Conservation (phyloP, 2,797 vertebrate genomes). For the Peromyscus eremicus region DNA sequence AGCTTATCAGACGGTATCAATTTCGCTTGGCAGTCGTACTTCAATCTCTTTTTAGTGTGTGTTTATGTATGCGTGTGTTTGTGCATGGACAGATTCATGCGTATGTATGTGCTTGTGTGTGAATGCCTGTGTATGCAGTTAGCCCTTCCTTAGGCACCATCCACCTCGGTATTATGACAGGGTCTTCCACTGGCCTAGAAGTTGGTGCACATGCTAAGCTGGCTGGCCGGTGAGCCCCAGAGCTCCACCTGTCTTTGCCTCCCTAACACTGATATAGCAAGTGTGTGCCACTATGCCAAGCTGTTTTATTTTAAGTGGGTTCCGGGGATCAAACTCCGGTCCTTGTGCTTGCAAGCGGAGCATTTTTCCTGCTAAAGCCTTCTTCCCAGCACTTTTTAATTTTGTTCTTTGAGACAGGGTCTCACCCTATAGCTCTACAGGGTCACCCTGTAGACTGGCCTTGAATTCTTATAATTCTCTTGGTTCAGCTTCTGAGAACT, state of each 20-base stretch:
- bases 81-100: neutral
- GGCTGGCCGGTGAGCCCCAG: neutral
- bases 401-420: neutral
- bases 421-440: neutral
- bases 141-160: neutral
- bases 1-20: neutral
- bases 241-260: neutral
- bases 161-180: neutral
- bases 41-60: neutral
- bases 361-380: neutral
- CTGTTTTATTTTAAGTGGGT: neutral
- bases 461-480: neutral
- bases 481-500: neutral
- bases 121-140: neutral
- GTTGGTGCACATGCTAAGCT: neutral
- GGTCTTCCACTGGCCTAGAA: neutral
- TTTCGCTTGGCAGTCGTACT: neutral
- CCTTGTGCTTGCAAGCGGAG: neutral
- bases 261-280: too few relatives aligned
- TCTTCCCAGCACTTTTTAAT: neutral
- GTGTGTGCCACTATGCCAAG: neutral
- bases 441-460: neutral
- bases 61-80: neutral
- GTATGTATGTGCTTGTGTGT: neutral
- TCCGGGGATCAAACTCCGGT: neutral